These are phyloP conservation scores for Nautilus pompilius DNA, from an alignment of 1,140 invertebrate species.

Conservation along the genomic window DNA sequence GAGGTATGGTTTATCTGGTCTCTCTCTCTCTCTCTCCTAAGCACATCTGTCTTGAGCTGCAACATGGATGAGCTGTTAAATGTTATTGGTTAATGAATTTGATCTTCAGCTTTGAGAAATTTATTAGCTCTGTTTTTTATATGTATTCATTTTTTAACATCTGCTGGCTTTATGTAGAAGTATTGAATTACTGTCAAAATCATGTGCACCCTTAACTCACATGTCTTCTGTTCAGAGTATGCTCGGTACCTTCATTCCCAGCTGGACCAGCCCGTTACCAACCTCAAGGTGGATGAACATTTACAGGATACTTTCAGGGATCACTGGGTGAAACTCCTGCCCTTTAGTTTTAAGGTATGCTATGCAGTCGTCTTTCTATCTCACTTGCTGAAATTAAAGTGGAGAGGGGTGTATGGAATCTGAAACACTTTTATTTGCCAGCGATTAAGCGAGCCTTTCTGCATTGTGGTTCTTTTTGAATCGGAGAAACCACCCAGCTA, in stretches of 20 bases:
- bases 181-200: neutral
- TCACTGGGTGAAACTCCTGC: conserved; percentile 35
- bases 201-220: neutral
- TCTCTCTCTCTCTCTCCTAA: neutral
- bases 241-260: conserved; percentile 41
- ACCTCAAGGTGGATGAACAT: conserved; percentile 32
- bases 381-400: too few species aligned
- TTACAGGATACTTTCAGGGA: conserved; percentile 33
- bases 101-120: neutral
- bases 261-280: conserved; percentile 27
- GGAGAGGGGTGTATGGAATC: too few species aligned
- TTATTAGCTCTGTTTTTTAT: neutral
- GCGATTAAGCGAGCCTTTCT: too few species aligned
- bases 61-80: too few species aligned
- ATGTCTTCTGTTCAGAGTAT: conserved; percentile 41
- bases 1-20: conserved; percentile 24
- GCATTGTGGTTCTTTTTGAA: too few species aligned
- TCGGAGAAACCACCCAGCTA: too few species aligned
- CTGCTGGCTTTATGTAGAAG: too few species aligned
- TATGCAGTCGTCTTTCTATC: neutral
- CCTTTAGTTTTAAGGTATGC: conserved; percentile 35
- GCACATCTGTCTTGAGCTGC: neutral
- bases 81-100: too few species aligned
- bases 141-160: too few species aligned
- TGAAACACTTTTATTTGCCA: too few species aligned